A percentile compares a stretch with the other conserved stretches of the same genome.
These are phyloP conservation scores for Oryzias woworae DNA, from an alignment of 2,113 vertebrate species.

Conservation along the genomic window DNA sequence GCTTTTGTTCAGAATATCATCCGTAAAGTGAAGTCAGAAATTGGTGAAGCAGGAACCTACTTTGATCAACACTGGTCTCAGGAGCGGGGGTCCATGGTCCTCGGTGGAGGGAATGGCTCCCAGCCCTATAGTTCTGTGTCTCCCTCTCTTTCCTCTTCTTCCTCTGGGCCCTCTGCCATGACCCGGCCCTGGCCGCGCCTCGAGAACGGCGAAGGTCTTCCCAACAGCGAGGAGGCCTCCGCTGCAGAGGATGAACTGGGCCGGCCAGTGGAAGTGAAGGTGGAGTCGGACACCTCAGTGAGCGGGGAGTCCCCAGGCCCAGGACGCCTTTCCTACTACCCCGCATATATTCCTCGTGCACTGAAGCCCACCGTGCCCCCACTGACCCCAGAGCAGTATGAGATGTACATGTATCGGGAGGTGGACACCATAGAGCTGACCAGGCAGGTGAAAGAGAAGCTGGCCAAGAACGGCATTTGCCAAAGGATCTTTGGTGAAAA, in stretches of 20 bases:
- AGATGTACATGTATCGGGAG: conserved; percentile 98
- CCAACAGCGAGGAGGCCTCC: conserved; percentile 82
- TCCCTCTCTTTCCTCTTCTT: conserved; percentile 89
- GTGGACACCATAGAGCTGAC: conserved; percentile 97
- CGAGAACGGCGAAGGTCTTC: conserved; percentile 74
- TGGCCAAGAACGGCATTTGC: conserved; percentile 98
- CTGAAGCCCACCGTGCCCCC: conserved; percentile 95
- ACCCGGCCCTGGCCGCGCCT: conserved; percentile 83
- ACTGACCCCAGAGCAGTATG: conserved; percentile 95
- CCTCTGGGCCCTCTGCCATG: conserved; percentile 85
- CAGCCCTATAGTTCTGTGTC: conserved; percentile 88
- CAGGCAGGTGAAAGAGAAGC: conserved; percentile 96
- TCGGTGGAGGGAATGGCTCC: conserved; percentile 43
- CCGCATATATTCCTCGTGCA: conserved; percentile 87
- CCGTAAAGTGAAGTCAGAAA: conserved; percentile 96
- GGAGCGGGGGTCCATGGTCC: conserved; percentile 73
- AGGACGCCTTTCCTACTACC: conserved; percentile 86
- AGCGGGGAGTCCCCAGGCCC: conserved; percentile 64
- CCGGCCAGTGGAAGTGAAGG: conserved; percentile 82
- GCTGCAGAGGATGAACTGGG: conserved; percentile 80
- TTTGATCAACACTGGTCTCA: conserved; percentile 97
- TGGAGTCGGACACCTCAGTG: conserved; percentile 77
- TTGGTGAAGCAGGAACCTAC: conserved; percentile 89
- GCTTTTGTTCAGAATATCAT: conserved; percentile 98
- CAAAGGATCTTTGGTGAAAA: conserved; percentile 99